Conservation (phyloP, 2,888 invertebrate species). For the Flexamia atlantica region DNA sequence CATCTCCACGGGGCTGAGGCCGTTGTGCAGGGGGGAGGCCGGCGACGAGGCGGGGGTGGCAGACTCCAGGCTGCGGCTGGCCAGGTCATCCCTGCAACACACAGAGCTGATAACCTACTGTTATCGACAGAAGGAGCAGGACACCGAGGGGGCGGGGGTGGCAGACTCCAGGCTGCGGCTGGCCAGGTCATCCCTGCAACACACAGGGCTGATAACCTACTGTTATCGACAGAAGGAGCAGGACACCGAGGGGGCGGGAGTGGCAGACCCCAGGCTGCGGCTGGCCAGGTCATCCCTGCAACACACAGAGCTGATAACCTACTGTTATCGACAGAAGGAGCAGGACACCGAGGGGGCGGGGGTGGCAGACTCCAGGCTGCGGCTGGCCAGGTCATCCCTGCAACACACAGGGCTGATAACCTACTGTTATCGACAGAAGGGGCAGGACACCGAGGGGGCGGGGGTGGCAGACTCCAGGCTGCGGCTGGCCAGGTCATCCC, state of each 20-base stretch:
- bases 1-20: slow-evolving; percentile 64
- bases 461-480: slow-evolving; percentile 55
- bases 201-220: slow-evolving; percentile 59
- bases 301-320: slow-evolving; percentile 54
- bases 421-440: slow-evolving; percentile 63
- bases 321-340: slow-evolving; percentile 62
- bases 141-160: slow-evolving; percentile 46
- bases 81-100: slow-evolving; percentile 59
- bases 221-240: slow-evolving; percentile 62
- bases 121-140: slow-evolving; percentile 62
- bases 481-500: slow-evolving; percentile 48
- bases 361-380: slow-evolving; percentile 48
- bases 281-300: slow-evolving; percentile 55
- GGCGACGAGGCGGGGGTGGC: slow-evolving; percentile 56
- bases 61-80: slow-evolving; percentile 54
- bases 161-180: slow-evolving; percentile 46
- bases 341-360: slow-evolving; percentile 53
- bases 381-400: slow-evolving; percentile 53
- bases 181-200: slow-evolving; percentile 54
- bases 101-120: slow-evolving; percentile 55
- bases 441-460: slow-evolving; percentile 53
- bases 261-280: slow-evolving; percentile 47
- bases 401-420: slow-evolving; percentile 55
- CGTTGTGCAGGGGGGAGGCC: slow-evolving; percentile 63
- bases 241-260: slow-evolving; percentile 48